Percentiles rank a stretch among this genome's conserved stretches.
Evolutionary conservation across 2,113 vertebrate genomes (phyloP).

Genomic region (Aix galericulata): DNA sequence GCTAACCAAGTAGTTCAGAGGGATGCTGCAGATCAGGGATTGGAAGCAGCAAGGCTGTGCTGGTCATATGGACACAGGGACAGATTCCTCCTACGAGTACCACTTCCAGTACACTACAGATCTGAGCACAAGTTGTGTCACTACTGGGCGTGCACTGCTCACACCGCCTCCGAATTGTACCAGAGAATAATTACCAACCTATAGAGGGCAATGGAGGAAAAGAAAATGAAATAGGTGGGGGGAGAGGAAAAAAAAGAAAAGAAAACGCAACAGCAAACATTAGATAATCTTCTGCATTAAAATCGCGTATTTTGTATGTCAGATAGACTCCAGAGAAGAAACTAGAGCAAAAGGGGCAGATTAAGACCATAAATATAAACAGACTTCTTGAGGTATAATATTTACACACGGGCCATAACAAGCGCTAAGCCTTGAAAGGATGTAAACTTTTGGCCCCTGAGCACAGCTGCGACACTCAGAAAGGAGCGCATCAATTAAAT

Average conservation of each 20-base stretch:
- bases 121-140: not conserved
- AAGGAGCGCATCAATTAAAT: not conserved
- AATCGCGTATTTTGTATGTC: not conserved
- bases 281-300: not conserved
- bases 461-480: not conserved
- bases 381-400: not conserved
- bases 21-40: not conserved
- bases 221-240: conserved; percentile 52
- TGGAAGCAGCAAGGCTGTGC: not conserved
- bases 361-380: not conserved
- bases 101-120: not conserved
- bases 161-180: not conserved
- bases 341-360: not conserved
- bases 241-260: not conserved
- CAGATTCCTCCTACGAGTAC: not conserved
- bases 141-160: not conserved
- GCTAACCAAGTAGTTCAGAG: not conserved
- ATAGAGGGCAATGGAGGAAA: conserved; percentile 70
- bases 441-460: not conserved
- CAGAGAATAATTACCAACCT: conserved; percentile 62
- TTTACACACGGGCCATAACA: not conserved
- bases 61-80: not conserved
- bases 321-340: not conserved
- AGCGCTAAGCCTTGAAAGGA: not conserved
- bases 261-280: not conserved